Conservation (phyloP, 2,113 vertebrate species). For the Eubucco bourcierii region DNA sequence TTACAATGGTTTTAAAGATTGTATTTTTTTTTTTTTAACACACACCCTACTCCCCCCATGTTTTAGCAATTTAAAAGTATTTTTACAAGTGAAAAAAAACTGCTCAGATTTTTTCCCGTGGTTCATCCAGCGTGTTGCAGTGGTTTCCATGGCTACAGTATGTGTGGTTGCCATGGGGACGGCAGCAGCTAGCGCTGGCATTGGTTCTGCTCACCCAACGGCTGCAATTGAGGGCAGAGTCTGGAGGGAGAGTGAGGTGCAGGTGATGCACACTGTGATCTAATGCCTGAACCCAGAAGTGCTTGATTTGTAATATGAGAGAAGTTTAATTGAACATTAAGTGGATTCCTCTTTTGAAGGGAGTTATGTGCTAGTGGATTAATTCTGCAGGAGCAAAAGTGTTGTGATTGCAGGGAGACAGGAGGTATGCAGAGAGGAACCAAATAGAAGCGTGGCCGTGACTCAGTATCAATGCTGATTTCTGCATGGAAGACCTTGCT, state of each 20-base stretch:
- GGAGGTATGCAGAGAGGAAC: background rate
- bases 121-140: background rate
- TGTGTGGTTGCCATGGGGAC: slow-evolving; percentile 58
- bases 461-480: background rate
- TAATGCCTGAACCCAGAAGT: fast-evolving
- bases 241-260: background rate
- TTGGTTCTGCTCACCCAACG: background rate
- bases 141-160: background rate
- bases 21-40: too few species aligned
- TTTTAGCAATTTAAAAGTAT: background rate
- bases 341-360: background rate
- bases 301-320: background rate
- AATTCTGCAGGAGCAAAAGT: background rate
- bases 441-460: background rate
- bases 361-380: background rate
- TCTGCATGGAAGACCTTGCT: background rate
- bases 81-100: background rate
- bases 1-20: background rate
- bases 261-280: background rate
- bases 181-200: background rate
- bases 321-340: slow-evolving; percentile 9
- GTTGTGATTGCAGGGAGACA: background rate
- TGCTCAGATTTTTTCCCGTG: background rate
- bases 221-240: background rate
- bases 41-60: background rate